A percentile compares a stretch with the other conserved stretches of the same genome.
Evolutionary conservation across 2,797 vertebrate species (phyloP).

Genomic region (Neopelma chrysocephalum): DNA sequence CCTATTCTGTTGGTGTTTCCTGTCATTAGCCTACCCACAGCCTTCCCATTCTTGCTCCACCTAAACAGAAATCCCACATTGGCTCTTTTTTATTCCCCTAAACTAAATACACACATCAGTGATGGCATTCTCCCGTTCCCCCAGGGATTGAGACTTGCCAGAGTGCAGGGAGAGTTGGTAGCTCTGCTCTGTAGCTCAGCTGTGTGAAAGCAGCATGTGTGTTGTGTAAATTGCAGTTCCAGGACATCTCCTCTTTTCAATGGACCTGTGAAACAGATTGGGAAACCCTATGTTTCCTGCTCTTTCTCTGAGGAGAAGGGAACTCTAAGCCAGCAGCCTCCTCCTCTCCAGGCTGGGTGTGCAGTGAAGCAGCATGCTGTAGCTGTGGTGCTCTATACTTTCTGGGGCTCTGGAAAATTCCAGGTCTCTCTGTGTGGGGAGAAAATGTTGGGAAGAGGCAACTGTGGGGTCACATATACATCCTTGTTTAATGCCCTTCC

Average conservation of each 20-base stretch:
- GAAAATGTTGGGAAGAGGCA: background rate
- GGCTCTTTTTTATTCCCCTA: background rate
- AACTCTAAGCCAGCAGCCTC: background rate
- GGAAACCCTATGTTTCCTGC: background rate
- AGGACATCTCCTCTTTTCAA: background rate
- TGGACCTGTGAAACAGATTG: fast-evolving
- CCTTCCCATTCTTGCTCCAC: background rate
- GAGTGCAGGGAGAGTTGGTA: background rate
- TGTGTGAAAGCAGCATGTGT: background rate
- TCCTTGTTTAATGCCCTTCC: background rate
- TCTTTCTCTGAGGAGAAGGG: background rate
- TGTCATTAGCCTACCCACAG: background rate
- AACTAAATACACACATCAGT: background rate
- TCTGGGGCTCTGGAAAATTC: background rate
- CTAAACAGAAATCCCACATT: background rate
- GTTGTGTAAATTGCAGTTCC: background rate
- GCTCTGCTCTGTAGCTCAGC: background rate
- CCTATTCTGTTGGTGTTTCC: background rate
- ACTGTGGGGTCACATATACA: background rate
- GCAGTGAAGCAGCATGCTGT: background rate
- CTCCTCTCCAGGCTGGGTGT: background rate
- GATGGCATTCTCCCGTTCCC: background rate
- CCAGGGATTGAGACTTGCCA: background rate
- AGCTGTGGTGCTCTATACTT: background rate
- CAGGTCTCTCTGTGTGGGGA: background rate